Conservation (phyloP, 1,140 invertebrate species). For the Andricus grossulariae region DNA sequence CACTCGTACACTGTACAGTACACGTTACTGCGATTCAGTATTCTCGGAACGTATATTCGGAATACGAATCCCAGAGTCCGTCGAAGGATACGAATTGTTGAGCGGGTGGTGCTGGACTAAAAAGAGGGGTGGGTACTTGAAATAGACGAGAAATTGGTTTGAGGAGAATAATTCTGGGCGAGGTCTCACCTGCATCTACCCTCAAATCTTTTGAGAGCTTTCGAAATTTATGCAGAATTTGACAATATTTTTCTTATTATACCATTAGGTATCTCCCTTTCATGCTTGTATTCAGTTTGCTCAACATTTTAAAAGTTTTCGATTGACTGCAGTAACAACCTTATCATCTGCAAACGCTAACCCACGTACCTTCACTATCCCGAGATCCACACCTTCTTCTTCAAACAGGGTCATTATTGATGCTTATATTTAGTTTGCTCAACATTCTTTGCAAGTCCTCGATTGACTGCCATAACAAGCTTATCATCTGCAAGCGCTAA, state of each 20-base stretch:
- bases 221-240: no score
- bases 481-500: no score
- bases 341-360: no score
- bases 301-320: no score
- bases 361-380: no score
- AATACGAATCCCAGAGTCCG: constrained; percentile 50
- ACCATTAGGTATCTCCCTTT: not conserved
- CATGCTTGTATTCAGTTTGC: no score
- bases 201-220: not conserved
- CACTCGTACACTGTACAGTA: constrained; percentile 35
- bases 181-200: constrained; percentile 47
- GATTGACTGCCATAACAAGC: no score
- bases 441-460: no score
- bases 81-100: constrained; percentile 50
- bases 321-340: no score
- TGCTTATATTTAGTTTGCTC: no score
- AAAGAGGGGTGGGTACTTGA: constrained; percentile 39
- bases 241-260: not conserved
- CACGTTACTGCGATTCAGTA: constrained; percentile 51
- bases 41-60: constrained; percentile 46
- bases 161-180: constrained; percentile 57
- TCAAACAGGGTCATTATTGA: no score
- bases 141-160: constrained; percentile 59
- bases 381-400: no score
- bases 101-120: constrained; percentile 13